Conservation (phyloP, 2,888 invertebrate genomes). For the Prosapia bicincta region DNA sequence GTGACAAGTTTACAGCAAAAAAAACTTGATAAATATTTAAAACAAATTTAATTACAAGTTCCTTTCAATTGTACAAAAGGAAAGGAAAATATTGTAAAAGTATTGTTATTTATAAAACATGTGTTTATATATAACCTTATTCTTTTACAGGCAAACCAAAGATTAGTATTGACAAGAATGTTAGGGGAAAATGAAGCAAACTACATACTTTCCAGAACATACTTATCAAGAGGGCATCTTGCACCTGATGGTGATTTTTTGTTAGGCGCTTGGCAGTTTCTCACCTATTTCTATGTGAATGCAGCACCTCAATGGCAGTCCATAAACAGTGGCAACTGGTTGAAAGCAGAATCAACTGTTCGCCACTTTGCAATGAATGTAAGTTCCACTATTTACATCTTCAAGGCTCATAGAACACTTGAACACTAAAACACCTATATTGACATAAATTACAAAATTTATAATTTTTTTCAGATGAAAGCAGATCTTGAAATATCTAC, state of each 20-base stretch:
- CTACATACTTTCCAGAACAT: constrained; percentile 4
- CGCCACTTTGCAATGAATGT: constrained; percentile 45
- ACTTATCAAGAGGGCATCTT: constrained; percentile 51
- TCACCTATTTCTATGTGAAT: constrained; percentile 53
- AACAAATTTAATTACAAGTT: too few species aligned
- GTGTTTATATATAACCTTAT: background rate
- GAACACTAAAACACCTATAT: too few species aligned
- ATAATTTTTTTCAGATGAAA: constrained; percentile 22
- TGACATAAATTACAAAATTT: too few species aligned
- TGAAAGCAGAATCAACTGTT: constrained; percentile 47
- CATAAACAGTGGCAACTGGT: constrained; percentile 53
- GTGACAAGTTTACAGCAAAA: too few species aligned
- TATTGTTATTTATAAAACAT: too few species aligned
- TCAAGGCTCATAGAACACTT: too few species aligned
- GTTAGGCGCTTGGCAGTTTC: constrained; percentile 48
- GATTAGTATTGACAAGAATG: constrained; percentile 19
- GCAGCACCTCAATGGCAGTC: constrained; percentile 52
- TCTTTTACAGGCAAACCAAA: constrained; percentile 32
- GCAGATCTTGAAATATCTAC: constrained; percentile 47
- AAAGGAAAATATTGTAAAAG: too few species aligned
- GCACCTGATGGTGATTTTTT: constrained; percentile 54
- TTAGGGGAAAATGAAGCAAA: constrained; percentile 29
- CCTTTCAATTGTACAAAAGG: too few species aligned
- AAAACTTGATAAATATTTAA: too few species aligned
- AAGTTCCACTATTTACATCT: too few species aligned